phyloP scores from a whole-genome alignment of 1,140 invertebrate genomes.

The Stenopsyche tienmushanensis region DNA sequence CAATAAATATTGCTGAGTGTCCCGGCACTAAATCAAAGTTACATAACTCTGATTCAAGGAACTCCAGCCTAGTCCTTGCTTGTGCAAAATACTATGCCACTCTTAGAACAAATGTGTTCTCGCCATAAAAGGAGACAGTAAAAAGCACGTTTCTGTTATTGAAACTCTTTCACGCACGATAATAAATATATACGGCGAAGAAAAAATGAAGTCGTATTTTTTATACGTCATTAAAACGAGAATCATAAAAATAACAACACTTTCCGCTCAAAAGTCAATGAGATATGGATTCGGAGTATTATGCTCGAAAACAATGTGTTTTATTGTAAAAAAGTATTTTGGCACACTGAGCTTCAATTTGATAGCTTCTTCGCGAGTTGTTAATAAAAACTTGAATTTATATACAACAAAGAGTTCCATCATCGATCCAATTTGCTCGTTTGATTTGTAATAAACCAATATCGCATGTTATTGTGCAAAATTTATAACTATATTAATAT shows the following conservation, averaged over 20 bases:
- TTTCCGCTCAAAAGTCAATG: neutral
- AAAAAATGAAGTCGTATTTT: too few species aligned
- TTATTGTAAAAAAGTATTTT: neutral
- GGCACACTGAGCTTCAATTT: too few species aligned
- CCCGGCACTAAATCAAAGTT: constrained; percentile 26
- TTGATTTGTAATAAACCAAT: too few species aligned
- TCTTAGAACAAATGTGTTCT: constrained; percentile 1
- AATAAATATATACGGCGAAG: too few species aligned
- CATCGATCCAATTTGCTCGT: too few species aligned
- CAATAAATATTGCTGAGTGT: constrained; percentile 22
- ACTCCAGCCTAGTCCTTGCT: too few species aligned
- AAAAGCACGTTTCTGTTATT: neutral
- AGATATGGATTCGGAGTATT: neutral
- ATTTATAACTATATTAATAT: too few species aligned
- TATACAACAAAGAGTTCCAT: too few species aligned
- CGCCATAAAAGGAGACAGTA: neutral
- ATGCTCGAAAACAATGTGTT: neutral
- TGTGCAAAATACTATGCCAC: constrained; percentile 1
- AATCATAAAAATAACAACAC: neutral
- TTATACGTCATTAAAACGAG: too few species aligned
- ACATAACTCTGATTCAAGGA: constrained; percentile 5
- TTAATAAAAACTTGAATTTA: too few species aligned
- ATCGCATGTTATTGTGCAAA: too few species aligned
- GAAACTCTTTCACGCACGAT: neutral
- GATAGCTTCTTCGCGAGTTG: too few species aligned